A percentile compares a stretch with the other conserved stretches of the same genome.
phyloP scores from a whole-genome alignment of 2,113 vertebrate genomes.

The Regulus satrapa region DNA sequence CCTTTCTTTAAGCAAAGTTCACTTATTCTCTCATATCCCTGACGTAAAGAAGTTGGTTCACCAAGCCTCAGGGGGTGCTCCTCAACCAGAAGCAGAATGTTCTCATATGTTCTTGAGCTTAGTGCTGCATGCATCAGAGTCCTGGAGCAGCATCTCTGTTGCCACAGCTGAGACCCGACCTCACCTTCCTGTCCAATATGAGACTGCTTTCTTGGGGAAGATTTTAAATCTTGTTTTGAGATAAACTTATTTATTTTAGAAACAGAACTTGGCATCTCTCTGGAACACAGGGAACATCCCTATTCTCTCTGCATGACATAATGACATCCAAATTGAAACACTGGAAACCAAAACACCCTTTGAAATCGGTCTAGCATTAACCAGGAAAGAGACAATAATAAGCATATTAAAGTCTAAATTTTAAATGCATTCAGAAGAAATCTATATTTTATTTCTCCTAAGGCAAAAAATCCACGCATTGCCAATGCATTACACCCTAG shows the following conservation, averaged over 20 bases:
- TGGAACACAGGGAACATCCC: neutral
- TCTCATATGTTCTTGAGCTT: fast-evolving
- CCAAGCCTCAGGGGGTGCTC: neutral
- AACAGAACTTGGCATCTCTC: neutral
- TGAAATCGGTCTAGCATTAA: neutral
- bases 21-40: neutral
- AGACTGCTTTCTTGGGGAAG: neutral
- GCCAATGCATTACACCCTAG: fast-evolving
- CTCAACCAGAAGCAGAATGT: neutral
- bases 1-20: neutral
- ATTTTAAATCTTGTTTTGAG: neutral
- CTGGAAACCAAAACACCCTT: neutral
- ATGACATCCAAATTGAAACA: too few species aligned
- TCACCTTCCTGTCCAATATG: neutral
- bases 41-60: neutral
- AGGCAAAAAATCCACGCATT: neutral
- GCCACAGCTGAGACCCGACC: fast-evolving
- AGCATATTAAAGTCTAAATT: neutral
- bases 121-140: neutral
- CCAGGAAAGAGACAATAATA: neutral
- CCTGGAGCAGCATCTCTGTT: neutral
- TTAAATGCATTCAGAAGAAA: neutral
- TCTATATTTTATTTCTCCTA: neutral
- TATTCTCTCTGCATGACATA: too few species aligned
- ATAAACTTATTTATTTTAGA: neutral